Conservation (phyloP, 2,113 vertebrate species). For the Osmerus eperlanus region DNA sequence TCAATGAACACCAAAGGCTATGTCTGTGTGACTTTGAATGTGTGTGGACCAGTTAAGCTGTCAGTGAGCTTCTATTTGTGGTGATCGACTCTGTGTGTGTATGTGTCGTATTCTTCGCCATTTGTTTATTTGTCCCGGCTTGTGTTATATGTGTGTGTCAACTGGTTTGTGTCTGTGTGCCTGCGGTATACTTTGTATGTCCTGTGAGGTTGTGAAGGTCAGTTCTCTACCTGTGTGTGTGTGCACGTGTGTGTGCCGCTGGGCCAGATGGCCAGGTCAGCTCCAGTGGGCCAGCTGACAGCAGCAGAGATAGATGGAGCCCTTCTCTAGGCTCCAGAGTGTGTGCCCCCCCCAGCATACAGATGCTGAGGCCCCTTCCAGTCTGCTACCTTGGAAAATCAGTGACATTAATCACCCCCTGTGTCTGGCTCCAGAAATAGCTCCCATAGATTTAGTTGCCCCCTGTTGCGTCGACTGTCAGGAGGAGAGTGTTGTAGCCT, state of each 20-base stretch:
- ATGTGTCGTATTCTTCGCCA: not conserved
- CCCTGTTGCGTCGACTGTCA: too few species aligned
- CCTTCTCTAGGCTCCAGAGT: constrained; percentile 9
- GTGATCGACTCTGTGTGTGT: not conserved
- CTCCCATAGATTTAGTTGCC: not conserved
- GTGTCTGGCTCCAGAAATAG: constrained; percentile 47
- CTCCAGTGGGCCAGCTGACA: constrained; percentile 35
- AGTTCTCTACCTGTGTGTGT: constrained; percentile 4
- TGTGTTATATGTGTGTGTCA: not conserved
- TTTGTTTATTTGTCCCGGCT: not conserved
- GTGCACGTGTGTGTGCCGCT: constrained; percentile 8
- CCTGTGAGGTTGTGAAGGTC: not conserved
- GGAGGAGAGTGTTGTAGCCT: too few species aligned
- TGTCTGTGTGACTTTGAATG: too few species aligned
- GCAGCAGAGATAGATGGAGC: constrained; percentile 29
- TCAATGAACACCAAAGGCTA: too few species aligned
- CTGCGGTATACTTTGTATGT: not conserved
- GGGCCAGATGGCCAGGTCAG: constrained; percentile 44
- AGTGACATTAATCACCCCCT: constrained; percentile 36
- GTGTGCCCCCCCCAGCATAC: constrained; percentile 5
- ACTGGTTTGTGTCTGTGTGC: not conserved
- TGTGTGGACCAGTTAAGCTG: too few species aligned
- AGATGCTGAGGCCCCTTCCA: constrained; percentile 29
- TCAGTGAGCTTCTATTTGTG: not conserved
- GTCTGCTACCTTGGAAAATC: constrained; percentile 30